Evolutionary conservation across 2,797 vertebrate genomes (phyloP).

Genomic region (Rhynchonycteris naso): DNA sequence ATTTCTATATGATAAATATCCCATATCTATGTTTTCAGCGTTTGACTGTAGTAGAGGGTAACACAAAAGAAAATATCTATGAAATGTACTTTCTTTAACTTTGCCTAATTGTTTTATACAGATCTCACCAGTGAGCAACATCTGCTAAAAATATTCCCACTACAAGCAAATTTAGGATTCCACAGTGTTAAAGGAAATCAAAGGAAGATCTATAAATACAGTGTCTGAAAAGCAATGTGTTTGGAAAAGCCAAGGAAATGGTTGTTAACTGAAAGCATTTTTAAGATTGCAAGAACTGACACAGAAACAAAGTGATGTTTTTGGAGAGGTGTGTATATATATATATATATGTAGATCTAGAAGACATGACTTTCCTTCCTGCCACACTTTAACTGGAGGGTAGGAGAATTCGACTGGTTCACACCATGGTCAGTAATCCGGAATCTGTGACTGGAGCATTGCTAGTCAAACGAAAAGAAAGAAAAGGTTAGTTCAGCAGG

Average conservation of each 20-base stretch:
- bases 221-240: conserved; percentile 60
- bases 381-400: background rate
- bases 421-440: background rate
- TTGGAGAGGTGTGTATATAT: background rate
- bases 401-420: background rate
- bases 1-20: background rate
- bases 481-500: background rate
- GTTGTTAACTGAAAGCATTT: conserved; percentile 60
- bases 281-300: conserved; percentile 32
- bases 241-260: conserved; percentile 49
- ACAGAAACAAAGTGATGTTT: conserved; percentile 17
- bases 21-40: background rate
- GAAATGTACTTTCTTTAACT: conserved; percentile 27
- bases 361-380: background rate
- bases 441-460: background rate
- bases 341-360: background rate
- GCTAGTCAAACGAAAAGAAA: background rate
- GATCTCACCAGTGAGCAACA: conserved; percentile 41
- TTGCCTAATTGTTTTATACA: conserved; percentile 14
- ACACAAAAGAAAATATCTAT: conserved; percentile 10
- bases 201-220: conserved; percentile 65
- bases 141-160: conserved; percentile 40
- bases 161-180: conserved; percentile 61
- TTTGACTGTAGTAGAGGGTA: conserved; percentile 11
- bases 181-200: conserved; percentile 38